Percentiles rank a stretch among this genome's conserved stretches.
Evolutionary conservation across 2,797 vertebrate species (phyloP).

Genomic region (Molothrus aeneus): DNA sequence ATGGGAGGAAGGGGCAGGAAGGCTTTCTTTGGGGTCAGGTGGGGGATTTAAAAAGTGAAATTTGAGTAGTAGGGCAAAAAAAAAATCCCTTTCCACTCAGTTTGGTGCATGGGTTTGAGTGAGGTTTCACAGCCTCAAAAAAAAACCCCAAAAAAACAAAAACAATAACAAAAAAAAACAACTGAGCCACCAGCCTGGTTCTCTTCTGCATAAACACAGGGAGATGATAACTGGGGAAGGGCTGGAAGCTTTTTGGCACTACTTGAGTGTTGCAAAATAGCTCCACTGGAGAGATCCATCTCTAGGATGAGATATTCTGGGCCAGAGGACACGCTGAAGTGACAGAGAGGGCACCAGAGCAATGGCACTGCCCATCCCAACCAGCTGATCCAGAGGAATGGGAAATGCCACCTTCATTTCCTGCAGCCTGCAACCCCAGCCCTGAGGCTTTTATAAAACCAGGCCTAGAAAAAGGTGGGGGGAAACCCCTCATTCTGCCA

Average conservation of each 20-base stretch:
- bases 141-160: no score
- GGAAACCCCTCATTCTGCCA: background rate
- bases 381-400: background rate
- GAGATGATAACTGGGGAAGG: accelerated
- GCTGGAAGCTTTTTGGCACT: background rate
- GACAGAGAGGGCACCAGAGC: background rate
- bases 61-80: background rate
- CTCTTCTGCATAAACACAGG: background rate
- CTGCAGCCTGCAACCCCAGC: background rate
- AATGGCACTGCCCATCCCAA: background rate
- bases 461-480: background rate
- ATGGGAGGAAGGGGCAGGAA: constrained; percentile 16
- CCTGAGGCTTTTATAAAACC: background rate
- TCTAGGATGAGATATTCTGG: background rate
- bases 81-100: background rate
- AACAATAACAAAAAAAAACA: no score
- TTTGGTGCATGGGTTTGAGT: background rate
- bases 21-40: background rate
- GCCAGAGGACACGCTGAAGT: accelerated
- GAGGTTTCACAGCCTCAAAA: background rate
- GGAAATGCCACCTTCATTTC: background rate
- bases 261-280: background rate
- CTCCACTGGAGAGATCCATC: background rate
- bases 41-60: background rate
- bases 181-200: background rate